Evolutionary conservation across 2,888 invertebrate species (phyloP).

Genomic region (Melikaiella ostensackeni): DNA sequence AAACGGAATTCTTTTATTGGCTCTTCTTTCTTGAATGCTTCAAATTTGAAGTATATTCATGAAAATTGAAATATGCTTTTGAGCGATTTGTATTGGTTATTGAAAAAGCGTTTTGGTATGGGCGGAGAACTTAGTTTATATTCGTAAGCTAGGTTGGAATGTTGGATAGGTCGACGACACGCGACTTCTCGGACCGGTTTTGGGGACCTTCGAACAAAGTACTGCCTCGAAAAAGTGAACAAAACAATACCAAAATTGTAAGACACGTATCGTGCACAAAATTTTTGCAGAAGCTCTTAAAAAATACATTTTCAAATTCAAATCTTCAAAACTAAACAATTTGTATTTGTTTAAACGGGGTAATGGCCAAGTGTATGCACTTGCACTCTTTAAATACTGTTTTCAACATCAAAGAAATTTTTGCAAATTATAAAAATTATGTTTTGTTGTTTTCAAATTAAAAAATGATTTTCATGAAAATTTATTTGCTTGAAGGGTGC

Average conservation of each 20-base stretch:
- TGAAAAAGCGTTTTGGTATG: background rate
- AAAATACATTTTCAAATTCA: background rate
- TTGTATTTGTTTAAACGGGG: no score
- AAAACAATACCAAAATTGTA: slow-evolving; percentile 47
- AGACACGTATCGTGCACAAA: background rate
- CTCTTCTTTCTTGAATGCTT: no score
- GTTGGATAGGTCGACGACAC: slow-evolving; percentile 75
- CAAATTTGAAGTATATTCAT: no score
- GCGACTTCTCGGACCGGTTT: slow-evolving; percentile 73
- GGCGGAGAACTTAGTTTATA: slow-evolving; percentile 43
- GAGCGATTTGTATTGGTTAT: background rate
- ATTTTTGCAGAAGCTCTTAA: background rate
- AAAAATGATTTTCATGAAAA: no score
- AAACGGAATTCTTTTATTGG: background rate
- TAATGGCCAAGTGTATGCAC: no score
- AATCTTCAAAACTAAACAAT: no score
- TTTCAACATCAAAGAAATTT: no score
- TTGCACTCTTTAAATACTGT: no score
- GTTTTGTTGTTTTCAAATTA: no score
- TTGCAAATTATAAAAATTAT: no score
- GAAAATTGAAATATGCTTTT: no score
- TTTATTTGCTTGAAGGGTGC: no score
- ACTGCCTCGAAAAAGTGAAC: slow-evolving; percentile 58
- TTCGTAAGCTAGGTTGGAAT: slow-evolving; percentile 68
- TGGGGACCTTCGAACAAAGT: slow-evolving; percentile 69